A percentile compares a stretch with the other conserved stretches of the same genome.
Conservation (phyloP, 2,797 vertebrate genomes). For the Epinephelus malabaricus region DNA sequence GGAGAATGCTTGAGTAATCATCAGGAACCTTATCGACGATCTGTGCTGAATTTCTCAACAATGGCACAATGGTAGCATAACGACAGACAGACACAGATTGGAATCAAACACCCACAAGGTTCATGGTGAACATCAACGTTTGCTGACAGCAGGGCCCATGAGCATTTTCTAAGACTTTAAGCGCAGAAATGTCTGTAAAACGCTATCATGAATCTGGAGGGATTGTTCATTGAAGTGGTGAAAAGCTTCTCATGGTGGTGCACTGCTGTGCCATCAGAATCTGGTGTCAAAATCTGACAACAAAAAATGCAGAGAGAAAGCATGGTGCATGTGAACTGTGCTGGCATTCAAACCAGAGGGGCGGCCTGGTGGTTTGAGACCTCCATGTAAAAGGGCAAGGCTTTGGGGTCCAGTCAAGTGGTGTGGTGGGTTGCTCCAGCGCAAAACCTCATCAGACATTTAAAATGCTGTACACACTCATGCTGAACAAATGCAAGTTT, state of each 20-base stretch:
- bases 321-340: conserved; percentile 13
- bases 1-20: conserved; percentile 24
- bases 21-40: conserved; percentile 27
- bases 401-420: conserved; percentile 22
- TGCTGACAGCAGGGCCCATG: conserved; percentile 42
- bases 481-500: neutral
- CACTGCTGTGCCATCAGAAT: conserved; percentile 16
- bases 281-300: conserved; percentile 41
- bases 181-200: conserved; percentile 54
- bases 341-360: conserved; percentile 30
- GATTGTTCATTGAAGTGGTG: conserved; percentile 58
- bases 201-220: conserved; percentile 51
- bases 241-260: conserved; percentile 36
- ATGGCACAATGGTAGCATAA: neutral
- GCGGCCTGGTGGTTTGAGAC: conserved; percentile 35
- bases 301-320: conserved; percentile 20
- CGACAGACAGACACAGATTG: conserved; percentile 37
- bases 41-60: conserved; percentile 35
- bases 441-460: conserved; percentile 5
- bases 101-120: conserved; percentile 50
- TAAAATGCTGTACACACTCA: conserved; percentile 5
- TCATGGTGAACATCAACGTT: conserved; percentile 52
- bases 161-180: conserved; percentile 48
- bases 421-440: conserved; percentile 17
- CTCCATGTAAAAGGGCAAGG: conserved; percentile 40